Conservation (phyloP, 2,797 vertebrate genomes). For the Smutsia temminckii region DNA sequence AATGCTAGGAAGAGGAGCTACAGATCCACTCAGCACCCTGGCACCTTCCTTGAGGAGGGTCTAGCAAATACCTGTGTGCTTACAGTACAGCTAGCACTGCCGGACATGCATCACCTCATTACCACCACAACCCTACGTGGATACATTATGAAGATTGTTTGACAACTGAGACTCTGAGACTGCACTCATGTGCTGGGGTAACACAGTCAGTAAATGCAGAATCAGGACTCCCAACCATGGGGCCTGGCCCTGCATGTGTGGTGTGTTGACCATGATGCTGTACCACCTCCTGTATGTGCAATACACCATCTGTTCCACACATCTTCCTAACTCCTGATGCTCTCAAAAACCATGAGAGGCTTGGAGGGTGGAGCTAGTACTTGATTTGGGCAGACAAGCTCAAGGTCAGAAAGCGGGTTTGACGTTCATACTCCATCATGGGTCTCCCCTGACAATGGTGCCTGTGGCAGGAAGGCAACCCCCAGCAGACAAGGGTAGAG, state of each 20-base stretch:
- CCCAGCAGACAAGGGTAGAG: not conserved
- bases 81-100: not conserved
- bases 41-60: not conserved
- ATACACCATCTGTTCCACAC: rapidly evolving
- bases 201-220: not conserved
- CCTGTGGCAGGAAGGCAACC: not conserved
- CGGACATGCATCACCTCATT: not conserved
- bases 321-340: not conserved
- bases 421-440: not conserved
- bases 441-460: not conserved
- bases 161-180: not conserved
- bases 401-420: not conserved
- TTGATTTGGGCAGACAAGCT: not conserved
- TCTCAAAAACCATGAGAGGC: not conserved
- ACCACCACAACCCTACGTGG: rapidly evolving
- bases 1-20: not conserved
- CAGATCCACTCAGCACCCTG: not conserved
- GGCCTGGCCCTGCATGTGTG: not conserved
- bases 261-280: rapidly evolving
- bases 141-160: not conserved
- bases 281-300: not conserved
- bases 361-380: not conserved
- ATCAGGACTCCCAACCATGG: not conserved
- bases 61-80: not conserved
- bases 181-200: not conserved